These are phyloP conservation scores for Platycnemis pennipes DNA, from an alignment of 2,888 invertebrate species.

Conservation along the genomic window DNA sequence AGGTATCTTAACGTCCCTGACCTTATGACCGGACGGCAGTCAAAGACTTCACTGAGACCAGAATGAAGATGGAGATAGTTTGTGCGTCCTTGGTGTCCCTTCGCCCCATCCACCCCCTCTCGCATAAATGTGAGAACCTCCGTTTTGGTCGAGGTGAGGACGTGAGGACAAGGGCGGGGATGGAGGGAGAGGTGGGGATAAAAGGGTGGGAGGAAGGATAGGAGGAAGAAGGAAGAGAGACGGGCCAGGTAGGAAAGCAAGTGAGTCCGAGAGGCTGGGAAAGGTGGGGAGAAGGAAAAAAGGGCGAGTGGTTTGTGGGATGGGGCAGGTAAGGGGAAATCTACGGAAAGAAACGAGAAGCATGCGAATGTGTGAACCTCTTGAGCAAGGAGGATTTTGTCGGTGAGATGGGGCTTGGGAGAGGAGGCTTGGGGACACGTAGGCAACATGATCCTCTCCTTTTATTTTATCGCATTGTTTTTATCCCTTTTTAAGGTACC, in stretches of 20 bases:
- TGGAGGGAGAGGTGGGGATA: background rate
- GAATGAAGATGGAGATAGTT: conserved; percentile 56
- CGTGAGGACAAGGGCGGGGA: background rate
- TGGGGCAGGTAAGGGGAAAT: background rate
- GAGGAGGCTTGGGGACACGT: background rate
- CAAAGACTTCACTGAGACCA: conserved; percentile 16
- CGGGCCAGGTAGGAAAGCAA: background rate
- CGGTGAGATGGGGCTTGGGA: background rate
- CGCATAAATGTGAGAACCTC: conserved; percentile 48
- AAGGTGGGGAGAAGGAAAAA: conserved; percentile 33
- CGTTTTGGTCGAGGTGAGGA: conserved; percentile 56
- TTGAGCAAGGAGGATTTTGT: background rate
- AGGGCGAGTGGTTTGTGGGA: no score
- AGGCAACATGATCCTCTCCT: background rate
- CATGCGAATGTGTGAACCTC: background rate
- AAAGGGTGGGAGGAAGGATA: background rate
- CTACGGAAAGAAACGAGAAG: background rate
- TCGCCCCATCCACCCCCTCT: background rate
- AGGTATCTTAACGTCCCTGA: conserved; percentile 26
- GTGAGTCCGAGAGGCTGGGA: background rate
- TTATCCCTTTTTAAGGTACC: background rate
- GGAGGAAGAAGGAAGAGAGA: conserved; percentile 13
- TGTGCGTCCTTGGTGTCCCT: conserved; percentile 50
- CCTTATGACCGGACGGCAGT: conserved; percentile 57
- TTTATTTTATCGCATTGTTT: conserved; percentile 22